Evolutionary conservation across 2,797 vertebrate genomes (phyloP), one percentile per base, ranked within the genome.

Genomic region (Meriones psammophilus): DNA sequence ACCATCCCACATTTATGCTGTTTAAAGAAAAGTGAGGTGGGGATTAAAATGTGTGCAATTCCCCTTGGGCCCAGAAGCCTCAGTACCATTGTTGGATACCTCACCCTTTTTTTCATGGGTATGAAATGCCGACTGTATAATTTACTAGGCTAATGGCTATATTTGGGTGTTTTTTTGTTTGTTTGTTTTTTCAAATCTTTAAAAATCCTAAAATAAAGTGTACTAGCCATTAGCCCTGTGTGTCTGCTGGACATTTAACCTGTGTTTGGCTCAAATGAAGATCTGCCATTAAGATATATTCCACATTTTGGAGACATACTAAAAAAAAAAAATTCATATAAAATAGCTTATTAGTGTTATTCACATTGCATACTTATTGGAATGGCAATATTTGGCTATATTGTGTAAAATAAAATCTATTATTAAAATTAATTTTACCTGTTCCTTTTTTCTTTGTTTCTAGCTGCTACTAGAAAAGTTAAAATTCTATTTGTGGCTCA

Each of bases 401-500:
- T 10, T 76, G 50, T 50, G 33, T 88, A 69, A 94, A 68, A 33
- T 80, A 92, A 83, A 85, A 68, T 88, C 26, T 54, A 50, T 46
- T 3, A 78, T 30, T 89, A 69, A 71, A 80, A 58, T 84, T 74
- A 79, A 50, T 87, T 71, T 95, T 54, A 42, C 33, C 64, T 22
- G 0, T 83, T 87, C 58, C 9, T 8, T 58, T 92, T 93, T 84
- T 17, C 54, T 87, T 5, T 77, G 4, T 68, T 81, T 83, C n/a
- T 89, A 9, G 58, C 22, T 78, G 22, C 73, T 64, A 26, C 60
- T 89, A 78, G 74, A 64, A 26, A 50, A 78, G 66, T 77, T 66
- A 78, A 78, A 66, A 54, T 79, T 79, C 88, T 66, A 22, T 89
- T 79, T 89, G 74, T 66, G 60, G 88, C 74, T 79, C 42, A 66